Evolutionary conservation across 2,113 vertebrate genomes (phyloP).

Genomic region (Pedetes capensis): DNA sequence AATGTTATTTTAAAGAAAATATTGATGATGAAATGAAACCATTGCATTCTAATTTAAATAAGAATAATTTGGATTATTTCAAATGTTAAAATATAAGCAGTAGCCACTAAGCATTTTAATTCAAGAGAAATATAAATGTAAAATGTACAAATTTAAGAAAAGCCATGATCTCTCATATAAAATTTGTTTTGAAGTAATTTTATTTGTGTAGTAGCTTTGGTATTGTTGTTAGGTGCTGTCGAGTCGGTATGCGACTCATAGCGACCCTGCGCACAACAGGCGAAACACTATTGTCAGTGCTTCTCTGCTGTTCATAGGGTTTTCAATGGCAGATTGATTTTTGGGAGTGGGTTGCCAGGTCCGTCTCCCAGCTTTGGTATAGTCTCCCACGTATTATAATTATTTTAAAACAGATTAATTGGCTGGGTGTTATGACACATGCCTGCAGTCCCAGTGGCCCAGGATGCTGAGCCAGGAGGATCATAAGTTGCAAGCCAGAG

Average conservation of each 20-base stretch:
- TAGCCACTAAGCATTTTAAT: slow-evolving; percentile 23
- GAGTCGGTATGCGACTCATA: no score
- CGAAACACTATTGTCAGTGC: no score
- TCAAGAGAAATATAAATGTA: slow-evolving; percentile 27
- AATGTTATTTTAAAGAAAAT: neutral
- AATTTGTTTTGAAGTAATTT: slow-evolving; percentile 19
- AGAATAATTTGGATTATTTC: slow-evolving; percentile 2
- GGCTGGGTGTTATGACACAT: no score
- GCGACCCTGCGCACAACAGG: no score
- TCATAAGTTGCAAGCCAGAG: no score
- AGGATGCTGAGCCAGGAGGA: no score
- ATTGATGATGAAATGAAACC: slow-evolving; percentile 12
- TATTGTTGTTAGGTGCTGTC: no score
- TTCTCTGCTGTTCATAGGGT: no score
- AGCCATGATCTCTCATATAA: neutral
- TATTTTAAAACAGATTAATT: slow-evolving; percentile 15
- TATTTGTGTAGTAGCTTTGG: neutral
- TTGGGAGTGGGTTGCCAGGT: no score
- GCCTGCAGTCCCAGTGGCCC: no score
- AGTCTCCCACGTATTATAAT: neutral
- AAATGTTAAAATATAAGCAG: slow-evolving; percentile 5
- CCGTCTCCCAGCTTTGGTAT: neutral
- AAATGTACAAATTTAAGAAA: neutral
- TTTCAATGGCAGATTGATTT: no score
- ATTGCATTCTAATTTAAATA: slow-evolving; percentile 13